Evolutionary conservation across 2,888 invertebrate species (phyloP).

Genomic region (Hirtodrosophila trivittata): DNA sequence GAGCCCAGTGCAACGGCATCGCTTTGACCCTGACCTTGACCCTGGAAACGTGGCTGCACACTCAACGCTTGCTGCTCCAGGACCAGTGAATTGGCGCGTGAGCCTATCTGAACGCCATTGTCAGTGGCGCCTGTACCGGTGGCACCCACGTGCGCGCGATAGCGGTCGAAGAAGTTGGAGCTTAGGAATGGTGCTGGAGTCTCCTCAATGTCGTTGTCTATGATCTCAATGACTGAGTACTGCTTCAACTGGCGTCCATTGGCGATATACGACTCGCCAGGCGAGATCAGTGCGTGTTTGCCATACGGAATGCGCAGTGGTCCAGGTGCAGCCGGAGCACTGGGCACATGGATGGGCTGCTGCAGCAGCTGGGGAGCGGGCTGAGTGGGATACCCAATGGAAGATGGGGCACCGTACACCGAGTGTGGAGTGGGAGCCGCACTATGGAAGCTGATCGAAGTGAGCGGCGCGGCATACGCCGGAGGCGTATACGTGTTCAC

Average conservation of each 20-base stretch:
- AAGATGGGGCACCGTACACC: slow-evolving; percentile 24
- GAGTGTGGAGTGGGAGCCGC: slow-evolving; percentile 16
- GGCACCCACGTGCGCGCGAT: slow-evolving; percentile 69
- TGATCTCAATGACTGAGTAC: slow-evolving; percentile 83
- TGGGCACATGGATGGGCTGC: slow-evolving; percentile 51
- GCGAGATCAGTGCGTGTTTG: slow-evolving; percentile 67
- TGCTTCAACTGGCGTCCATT: slow-evolving; percentile 83
- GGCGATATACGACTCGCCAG: slow-evolving; percentile 72
- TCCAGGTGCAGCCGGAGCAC: slow-evolving; percentile 40
- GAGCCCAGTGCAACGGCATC: slow-evolving; percentile 83
- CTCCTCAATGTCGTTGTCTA: slow-evolving; percentile 82
- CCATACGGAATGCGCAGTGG: slow-evolving; percentile 76
- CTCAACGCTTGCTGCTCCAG: slow-evolving; percentile 59
- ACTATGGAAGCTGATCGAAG: slow-evolving; percentile 56
- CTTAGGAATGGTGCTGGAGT: slow-evolving; percentile 72
- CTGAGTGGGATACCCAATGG: slow-evolving; percentile 15
- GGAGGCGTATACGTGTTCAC: slow-evolving; percentile 45
- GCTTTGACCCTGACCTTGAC: slow-evolving; percentile 18
- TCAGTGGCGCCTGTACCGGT: slow-evolving; percentile 39
- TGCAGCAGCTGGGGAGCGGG: slow-evolving; percentile 29
- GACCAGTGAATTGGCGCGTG: slow-evolving; percentile 64
- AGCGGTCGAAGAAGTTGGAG: slow-evolving; percentile 71
- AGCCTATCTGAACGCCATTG: slow-evolving; percentile 58
- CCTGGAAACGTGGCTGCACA: slow-evolving; percentile 53
- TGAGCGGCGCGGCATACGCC: slow-evolving; percentile 32